Conservation (phyloP, 2,113 vertebrate species). For the Lepus americanus region DNA sequence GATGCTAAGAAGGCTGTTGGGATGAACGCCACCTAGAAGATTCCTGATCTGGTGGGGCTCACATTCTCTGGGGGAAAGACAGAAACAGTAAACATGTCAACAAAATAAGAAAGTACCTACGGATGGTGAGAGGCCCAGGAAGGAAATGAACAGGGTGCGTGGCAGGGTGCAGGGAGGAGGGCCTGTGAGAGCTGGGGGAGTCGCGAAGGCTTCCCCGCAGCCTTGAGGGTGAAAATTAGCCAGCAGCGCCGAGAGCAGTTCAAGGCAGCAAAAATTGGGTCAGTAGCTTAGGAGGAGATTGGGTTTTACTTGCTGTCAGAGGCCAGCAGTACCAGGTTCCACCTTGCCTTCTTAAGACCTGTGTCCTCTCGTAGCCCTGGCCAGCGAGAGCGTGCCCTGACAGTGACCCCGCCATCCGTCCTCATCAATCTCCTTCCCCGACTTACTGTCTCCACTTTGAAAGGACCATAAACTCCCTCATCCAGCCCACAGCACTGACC, state of each 20-base stretch:
- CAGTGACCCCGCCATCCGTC: neutral
- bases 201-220: neutral
- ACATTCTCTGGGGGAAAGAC: neutral
- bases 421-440: neutral
- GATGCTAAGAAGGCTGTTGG: neutral
- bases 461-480: neutral
- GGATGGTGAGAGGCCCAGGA: neutral
- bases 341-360: slow-evolving; percentile 19
- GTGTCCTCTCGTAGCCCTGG: slow-evolving; percentile 38
- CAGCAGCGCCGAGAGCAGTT: neutral
- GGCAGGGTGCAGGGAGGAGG: neutral
- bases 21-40: neutral
- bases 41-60: neutral
- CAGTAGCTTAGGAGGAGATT: slow-evolving; percentile 24
- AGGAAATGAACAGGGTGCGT: neutral
- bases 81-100: neutral
- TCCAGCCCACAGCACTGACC: neutral
- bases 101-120: neutral
- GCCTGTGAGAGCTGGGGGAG: neutral
- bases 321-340: slow-evolving; percentile 45
- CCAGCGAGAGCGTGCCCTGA: neutral
- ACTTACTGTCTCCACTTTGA: neutral
- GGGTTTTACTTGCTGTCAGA: slow-evolving; percentile 29
- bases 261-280: slow-evolving; percentile 30
- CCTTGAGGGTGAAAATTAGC: neutral